A percentile compares a stretch with the other conserved stretches of the same genome.
Conservation (phyloP, 2,797 vertebrate genomes). For the Sebastiscus tertius region DNA sequence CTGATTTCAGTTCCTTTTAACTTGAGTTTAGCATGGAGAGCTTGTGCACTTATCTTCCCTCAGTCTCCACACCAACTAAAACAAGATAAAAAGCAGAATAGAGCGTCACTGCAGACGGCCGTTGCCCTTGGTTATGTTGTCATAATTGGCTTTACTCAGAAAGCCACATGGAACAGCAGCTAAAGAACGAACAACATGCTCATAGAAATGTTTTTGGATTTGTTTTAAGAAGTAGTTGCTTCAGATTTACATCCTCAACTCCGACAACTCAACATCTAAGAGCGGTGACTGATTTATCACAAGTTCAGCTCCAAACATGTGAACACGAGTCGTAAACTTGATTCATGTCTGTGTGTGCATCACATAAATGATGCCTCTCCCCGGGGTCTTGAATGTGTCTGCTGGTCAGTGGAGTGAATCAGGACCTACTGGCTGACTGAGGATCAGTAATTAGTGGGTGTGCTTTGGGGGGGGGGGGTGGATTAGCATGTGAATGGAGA, state of each 20-base stretch:
- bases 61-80: background rate
- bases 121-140: background rate
- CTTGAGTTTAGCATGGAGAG: background rate
- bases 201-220: background rate
- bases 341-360: constrained; percentile 1
- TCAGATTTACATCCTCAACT: background rate
- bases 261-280: background rate
- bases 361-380: constrained; percentile 28
- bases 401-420: constrained; percentile 62
- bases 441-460: constrained; percentile 63
- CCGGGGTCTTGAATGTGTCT: constrained; percentile 33
- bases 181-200: background rate
- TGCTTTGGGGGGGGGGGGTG: constrained; percentile 23
- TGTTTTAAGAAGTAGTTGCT: background rate
- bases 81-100: background rate
- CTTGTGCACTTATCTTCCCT: background rate
- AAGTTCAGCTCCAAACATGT: background rate
- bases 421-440: constrained; percentile 32
- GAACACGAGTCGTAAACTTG: background rate
- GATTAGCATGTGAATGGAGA: constrained; percentile 75
- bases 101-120: background rate
- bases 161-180: background rate
- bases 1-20: background rate
- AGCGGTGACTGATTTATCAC: background rate
- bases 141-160: background rate